These are phyloP conservation scores for Heliconius hewitsoni DNA, from an alignment of 1,140 invertebrate species.

Conservation along the genomic window DNA sequence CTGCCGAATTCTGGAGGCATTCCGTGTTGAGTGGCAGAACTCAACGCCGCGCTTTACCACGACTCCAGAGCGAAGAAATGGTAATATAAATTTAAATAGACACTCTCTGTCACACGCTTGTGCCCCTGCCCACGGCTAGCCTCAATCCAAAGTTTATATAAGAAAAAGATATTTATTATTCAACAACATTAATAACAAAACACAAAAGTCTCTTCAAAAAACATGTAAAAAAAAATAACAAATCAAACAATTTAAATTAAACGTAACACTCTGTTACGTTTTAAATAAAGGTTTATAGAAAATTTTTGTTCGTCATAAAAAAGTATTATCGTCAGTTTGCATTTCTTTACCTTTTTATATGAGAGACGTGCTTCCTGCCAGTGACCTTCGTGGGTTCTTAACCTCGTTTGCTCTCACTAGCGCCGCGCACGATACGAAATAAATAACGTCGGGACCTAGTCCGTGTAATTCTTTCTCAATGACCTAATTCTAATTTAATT, in stretches of 20 bases:
- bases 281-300: not conserved
- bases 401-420: constrained; percentile 22
- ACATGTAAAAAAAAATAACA: not conserved
- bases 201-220: not conserved
- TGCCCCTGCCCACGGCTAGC: too few relatives aligned
- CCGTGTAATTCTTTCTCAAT: not conserved
- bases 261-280: not conserved
- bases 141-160: not conserved
- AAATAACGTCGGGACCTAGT: not conserved
- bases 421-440: constrained; percentile 1
- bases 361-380: constrained; percentile 20
- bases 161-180: not conserved
- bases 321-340: constrained; percentile 12
- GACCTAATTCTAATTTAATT: not conserved
- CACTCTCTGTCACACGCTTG: too few relatives aligned
- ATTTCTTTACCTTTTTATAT: constrained; percentile 26
- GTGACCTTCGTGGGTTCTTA: constrained; percentile 26
- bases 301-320: not conserved
- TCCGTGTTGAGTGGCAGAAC: too few relatives aligned
- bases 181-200: not conserved
- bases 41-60: too few relatives aligned
- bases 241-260: not conserved
- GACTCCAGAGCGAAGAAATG: too few relatives aligned
- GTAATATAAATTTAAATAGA: too few relatives aligned
- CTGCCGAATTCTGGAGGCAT: too few relatives aligned